phyloP scores from a whole-genome alignment of 92 coral and sea anemone species.

The Epizoanthus scotinus region DNA sequence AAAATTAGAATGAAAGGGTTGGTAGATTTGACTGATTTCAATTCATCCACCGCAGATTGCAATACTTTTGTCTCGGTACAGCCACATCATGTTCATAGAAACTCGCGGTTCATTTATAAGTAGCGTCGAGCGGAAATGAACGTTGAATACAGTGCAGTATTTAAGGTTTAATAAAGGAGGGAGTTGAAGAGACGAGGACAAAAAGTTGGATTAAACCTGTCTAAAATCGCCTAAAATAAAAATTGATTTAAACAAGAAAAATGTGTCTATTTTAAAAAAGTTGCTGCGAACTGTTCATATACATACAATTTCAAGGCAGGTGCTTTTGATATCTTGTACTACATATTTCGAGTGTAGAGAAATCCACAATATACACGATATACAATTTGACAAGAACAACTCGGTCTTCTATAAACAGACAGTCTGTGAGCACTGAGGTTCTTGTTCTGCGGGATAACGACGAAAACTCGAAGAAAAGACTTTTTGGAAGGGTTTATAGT shows the following conservation, averaged over 20 bases:
- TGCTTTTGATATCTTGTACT: not conserved
- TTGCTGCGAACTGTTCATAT: conserved; percentile 1
- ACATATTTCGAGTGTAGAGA: not conserved
- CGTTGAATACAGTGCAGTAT: too few relatives aligned
- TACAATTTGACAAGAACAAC: not conserved
- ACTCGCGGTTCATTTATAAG: not conserved
- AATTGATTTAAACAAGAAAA: not conserved
- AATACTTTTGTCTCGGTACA: not conserved
- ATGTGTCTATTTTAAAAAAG: not conserved
- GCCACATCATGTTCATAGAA: not conserved
- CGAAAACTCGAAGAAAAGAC: too few relatives aligned
- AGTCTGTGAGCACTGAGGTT: too few relatives aligned
- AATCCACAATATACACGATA: conserved; percentile 1
- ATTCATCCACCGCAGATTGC: not conserved
- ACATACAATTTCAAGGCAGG: not conserved
- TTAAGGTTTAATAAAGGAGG: too few relatives aligned
- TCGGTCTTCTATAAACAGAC: not conserved
- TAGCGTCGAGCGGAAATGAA: too few relatives aligned
- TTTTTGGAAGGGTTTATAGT: too few relatives aligned
- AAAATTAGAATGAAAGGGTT: not conserved
- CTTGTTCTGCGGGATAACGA: too few relatives aligned
- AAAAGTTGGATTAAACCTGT: too few relatives aligned
- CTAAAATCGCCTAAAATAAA: not conserved
- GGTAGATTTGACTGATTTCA: not conserved
- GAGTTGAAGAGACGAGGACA: too few relatives aligned